These are phyloP conservation scores for Drosophila insularis DNA, from an alignment of 1,140 invertebrate species.

Conservation along the genomic window DNA sequence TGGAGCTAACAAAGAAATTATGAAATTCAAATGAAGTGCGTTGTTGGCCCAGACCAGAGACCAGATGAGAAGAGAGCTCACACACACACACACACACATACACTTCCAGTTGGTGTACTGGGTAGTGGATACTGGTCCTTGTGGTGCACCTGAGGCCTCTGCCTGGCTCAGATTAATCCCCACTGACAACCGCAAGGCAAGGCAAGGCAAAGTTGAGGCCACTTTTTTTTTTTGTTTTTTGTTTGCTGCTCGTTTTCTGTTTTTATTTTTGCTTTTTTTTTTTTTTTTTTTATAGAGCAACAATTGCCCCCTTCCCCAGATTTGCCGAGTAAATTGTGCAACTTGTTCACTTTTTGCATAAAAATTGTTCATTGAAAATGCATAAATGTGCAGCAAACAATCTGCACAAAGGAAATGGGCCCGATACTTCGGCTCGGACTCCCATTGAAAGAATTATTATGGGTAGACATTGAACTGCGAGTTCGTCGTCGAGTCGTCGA, in stretches of 20 bases:
- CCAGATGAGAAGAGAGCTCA: not conserved
- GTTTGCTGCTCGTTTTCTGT: slow-evolving; percentile 39
- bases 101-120: not conserved
- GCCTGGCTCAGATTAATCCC: slow-evolving; percentile 74
- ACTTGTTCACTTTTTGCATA: slow-evolving; percentile 81
- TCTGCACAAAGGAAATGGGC: slow-evolving; percentile 72
- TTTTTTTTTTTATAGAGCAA: slow-evolving; percentile 65
- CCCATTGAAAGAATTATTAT: slow-evolving; percentile 75
- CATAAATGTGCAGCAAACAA: slow-evolving; percentile 70
- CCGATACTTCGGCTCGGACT: slow-evolving; percentile 21
- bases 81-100: not conserved
- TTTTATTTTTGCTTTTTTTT: not conserved
- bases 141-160: slow-evolving; percentile 59
- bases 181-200: slow-evolving; percentile 51
- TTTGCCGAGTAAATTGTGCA: slow-evolving; percentile 73
- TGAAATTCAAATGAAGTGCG: slow-evolving; percentile 81
- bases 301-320: slow-evolving; percentile 54
- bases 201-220: slow-evolving; percentile 25
- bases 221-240: slow-evolving; percentile 18
- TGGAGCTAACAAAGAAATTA: slow-evolving; percentile 81
- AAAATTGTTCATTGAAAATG: slow-evolving; percentile 81
- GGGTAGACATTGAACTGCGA: slow-evolving; percentile 72
- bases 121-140: slow-evolving; percentile 25
- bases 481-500: slow-evolving; percentile 42
- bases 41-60: slow-evolving; percentile 28